Conservation (phyloP, 2,113 vertebrate species). For the Corydoras maculifer region DNA sequence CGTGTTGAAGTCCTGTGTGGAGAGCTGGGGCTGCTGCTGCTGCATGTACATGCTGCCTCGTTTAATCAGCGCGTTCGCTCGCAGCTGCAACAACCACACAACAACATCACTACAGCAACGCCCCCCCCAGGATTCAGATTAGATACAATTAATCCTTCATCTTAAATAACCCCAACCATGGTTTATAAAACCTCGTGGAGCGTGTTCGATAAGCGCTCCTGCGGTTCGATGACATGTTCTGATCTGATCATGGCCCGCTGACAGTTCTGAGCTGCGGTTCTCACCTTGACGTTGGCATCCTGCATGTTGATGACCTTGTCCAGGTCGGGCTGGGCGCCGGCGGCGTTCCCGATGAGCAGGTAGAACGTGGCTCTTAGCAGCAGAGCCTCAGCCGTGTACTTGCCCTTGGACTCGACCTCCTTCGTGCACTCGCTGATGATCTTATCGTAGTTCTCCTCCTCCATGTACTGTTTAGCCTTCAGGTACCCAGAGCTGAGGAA, state of each 20-base stretch:
- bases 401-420: constrained; percentile 86
- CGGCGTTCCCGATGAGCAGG: constrained; percentile 91
- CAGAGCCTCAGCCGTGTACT: constrained; percentile 87
- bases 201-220: too few relatives aligned
- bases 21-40: constrained; percentile 85
- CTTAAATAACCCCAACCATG: too few relatives aligned
- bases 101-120: background rate
- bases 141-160: too few relatives aligned
- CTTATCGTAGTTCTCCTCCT: constrained; percentile 99
- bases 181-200: too few relatives aligned
- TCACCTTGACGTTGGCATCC: constrained; percentile 89
- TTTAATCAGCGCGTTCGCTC: constrained; percentile 94
- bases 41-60: constrained; percentile 98
- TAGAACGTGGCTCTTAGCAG: constrained; percentile 94
- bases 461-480: constrained; percentile 98
- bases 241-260: too few relatives aligned
- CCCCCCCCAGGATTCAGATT: too few relatives aligned
- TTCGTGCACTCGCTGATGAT: constrained; percentile 98
- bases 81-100: constrained; percentile 59
- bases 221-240: too few relatives aligned
- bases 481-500: constrained; percentile 80
- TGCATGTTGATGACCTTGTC: constrained; percentile 93
- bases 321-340: constrained; percentile 87
- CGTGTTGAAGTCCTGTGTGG: constrained; percentile 94
- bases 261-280: too few relatives aligned